Evolutionary conservation across 2,797 vertebrate genomes (phyloP).

Genomic region (Lacerta agilis): DNA sequence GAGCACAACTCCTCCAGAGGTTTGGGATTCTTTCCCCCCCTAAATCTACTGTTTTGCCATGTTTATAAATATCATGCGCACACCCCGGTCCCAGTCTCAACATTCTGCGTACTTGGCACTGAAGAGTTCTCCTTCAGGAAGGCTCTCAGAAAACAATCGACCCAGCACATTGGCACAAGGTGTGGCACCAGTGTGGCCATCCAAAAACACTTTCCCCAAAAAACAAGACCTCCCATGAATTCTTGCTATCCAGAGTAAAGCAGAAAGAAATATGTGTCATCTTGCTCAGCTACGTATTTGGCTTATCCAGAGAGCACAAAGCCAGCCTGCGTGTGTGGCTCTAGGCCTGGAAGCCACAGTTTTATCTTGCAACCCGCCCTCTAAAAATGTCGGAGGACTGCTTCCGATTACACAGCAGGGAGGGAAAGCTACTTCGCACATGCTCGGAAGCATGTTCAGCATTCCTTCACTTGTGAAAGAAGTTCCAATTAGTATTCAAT

Average conservation of each 20-base stretch:
- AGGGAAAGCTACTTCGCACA: background rate
- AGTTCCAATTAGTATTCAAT: background rate
- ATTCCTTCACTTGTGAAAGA: background rate
- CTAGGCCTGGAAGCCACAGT: background rate
- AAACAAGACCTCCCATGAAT: background rate
- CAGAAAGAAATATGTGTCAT: no score
- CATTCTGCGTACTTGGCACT: background rate
- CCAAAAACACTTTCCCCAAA: background rate
- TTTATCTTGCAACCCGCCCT: background rate
- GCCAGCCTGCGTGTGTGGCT: background rate
- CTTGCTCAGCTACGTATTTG: background rate
- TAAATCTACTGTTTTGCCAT: background rate
- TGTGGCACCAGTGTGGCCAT: background rate
- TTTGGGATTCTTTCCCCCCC: no score
- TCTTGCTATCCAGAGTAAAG: background rate
- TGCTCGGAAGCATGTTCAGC: background rate
- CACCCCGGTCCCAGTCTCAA: background rate
- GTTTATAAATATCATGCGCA: background rate
- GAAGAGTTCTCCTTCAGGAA: background rate
- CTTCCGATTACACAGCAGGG: background rate
- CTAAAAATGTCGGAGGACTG: background rate
- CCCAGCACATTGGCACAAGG: background rate
- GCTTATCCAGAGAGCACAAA: background rate
- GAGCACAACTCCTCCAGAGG: no score
- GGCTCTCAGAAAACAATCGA: background rate